A percentile compares a stretch with the other conserved stretches of the same genome.
phyloP scores from a whole-genome alignment of 2,888 invertebrate species.

The Netelia melanura region DNA sequence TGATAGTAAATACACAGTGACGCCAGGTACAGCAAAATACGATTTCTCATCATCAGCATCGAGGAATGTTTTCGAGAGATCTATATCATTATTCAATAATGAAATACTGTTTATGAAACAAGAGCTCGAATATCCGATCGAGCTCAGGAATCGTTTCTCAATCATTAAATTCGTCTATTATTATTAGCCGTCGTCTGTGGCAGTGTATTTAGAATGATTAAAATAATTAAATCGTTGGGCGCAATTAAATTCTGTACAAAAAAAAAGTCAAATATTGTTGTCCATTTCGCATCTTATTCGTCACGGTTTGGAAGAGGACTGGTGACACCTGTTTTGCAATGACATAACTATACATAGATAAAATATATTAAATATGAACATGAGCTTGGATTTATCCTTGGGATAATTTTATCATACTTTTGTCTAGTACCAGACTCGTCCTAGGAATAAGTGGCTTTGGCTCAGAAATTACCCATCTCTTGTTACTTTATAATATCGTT shows the following conservation, averaged over 20 bases:
- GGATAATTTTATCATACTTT: not conserved
- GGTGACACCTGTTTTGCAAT: conserved; percentile 45
- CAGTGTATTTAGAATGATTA: conserved; percentile 37
- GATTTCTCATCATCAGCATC: conserved; percentile 13
- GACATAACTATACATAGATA: conserved; percentile 13
- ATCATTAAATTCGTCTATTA: not conserved
- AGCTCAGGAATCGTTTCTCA: not conserved
- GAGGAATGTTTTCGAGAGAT: conserved; percentile 62
- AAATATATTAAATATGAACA: conserved; percentile 15
- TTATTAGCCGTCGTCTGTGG: not conserved
- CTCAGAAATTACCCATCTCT: not conserved
- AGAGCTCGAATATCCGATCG: not conserved
- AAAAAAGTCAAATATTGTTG: conserved; percentile 2
- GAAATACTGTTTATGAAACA: conserved; percentile 8
- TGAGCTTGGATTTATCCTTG: not conserved
- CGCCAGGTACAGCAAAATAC: conserved; percentile 22
- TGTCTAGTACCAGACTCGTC: not conserved
- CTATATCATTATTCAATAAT: conserved; percentile 8
- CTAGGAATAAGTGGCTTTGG: not conserved
- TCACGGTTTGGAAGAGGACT: conserved; percentile 19
- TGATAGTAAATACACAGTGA: conserved; percentile 40
- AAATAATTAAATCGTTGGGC: conserved; percentile 5
- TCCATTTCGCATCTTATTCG: conserved; percentile 18
- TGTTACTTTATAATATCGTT: not conserved
- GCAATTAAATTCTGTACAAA: conserved; percentile 18